Base-by-base conservation (phyloP, 1,140 invertebrate genomes). In the Agraylea sexmaculata region DNA sequence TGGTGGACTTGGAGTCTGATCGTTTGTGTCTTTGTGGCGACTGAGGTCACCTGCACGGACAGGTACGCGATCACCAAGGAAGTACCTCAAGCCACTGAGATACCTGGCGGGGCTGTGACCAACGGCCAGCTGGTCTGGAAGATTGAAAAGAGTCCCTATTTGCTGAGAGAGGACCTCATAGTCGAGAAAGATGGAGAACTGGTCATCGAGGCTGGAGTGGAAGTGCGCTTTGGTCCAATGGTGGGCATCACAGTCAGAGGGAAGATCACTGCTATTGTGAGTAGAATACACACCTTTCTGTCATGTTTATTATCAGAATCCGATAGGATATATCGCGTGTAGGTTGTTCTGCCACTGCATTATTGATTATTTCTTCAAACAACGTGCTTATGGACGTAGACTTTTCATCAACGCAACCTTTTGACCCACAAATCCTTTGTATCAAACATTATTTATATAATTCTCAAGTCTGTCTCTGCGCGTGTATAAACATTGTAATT, bases 171-270 rank as follows among this genome's bases (percentile, higher is more conserved):
- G 54, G 86, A 93, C 62, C 61, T 93, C n/a, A 70, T 81, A 32
- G 69, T 94, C 18, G 78, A 84, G 46, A 62, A 68, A 27, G 71
- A 75, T 36, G 83, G 76, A 0, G 75, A 81, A 52, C 64, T 95
- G 30, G 66, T 80, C 17, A 75, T 97, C 28, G 83, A 90, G 53
- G 74, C 90, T 0, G 91, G 91, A 1, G 85, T 90, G 0, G 77
- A 78, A 51, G 64, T 97, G 8, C 69, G 77, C 34, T 92, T 96
- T 63, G 77, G 79, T 3, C 83, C 88, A 2, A 87, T 87, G 66
- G 78, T 87, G 51, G 91, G 90, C 36, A 82, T 96, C 49, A 91
- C 86, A 21, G 82, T 96, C 13, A 74, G 80, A 53, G 92, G 91
- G 48, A 75, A 80, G 47, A 64, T 96, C 4, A 78, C 75, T 37